Evolutionary conservation across 2,797 vertebrate species (phyloP), one percentile per base, ranked within the genome.

Genomic region (Arnoldichthys spilopterus): DNA sequence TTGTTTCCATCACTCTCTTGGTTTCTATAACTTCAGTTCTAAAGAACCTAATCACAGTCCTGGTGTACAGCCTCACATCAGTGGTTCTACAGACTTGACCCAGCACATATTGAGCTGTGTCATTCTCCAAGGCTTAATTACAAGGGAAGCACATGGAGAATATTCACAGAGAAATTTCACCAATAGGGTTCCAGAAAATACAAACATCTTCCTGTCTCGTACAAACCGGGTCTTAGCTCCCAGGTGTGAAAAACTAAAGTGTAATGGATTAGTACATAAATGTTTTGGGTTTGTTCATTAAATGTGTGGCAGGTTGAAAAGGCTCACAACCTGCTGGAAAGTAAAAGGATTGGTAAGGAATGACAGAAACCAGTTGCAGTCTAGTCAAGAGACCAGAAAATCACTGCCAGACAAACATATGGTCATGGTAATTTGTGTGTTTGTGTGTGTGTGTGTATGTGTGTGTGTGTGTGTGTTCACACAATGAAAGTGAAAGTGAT

Each of bases 321-420:
- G 37, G 68, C 45, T 34, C 45, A 15, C 4, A 32, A n/a, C 67
- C 12, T 49, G 68, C 15, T 26, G 4, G 47, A 30, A n/a, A 47
- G n/a, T 58, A 58, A 67, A 79, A 34, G n/a, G n/a, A 54, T n/a
- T 3, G 61, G 67, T 54, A 56, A 51, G 24, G 4, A 34, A 34
- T 58, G 69, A 58, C 12, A 73, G 61, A 72, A 67, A 82, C 26
- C 9, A 69, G 40, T 69, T 47, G 26, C 30, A 16, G 20, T 53
- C 58, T 54, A 37, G 64, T 80, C 70, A 85, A 22, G 15, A 51
- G 26, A 53, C 66, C 74, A 76, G 37, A 40, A 80, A 45, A 58
- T n/a, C 13, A 68, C 53, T 20, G 40, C 40, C 61, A 72, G 30
- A 77, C 67, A 58, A 56, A 75, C 37, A 54, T 40, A 64, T 13